Percentiles rank a stretch among this genome's conserved stretches.
Conservation (phyloP, 2,888 invertebrate species). For the Encarsia formosa region DNA sequence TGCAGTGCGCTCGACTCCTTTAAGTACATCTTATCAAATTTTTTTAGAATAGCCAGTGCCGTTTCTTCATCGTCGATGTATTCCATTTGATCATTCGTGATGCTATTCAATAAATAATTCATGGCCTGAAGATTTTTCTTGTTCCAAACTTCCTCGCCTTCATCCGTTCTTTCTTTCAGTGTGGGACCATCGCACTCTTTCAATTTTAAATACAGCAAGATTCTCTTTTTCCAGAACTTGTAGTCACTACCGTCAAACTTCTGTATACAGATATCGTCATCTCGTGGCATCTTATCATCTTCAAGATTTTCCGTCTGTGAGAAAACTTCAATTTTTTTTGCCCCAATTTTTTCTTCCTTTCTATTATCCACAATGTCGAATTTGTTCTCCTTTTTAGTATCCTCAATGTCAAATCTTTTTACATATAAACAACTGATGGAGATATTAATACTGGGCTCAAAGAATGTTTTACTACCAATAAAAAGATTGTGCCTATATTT, state of each 20-base stretch:
- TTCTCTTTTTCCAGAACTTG: conserved; percentile 30
- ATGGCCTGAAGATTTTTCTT: conserved; percentile 23
- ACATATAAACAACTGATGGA: too few relatives aligned
- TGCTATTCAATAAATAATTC: conserved; percentile 27
- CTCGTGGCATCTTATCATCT: not conserved
- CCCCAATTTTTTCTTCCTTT: too few relatives aligned
- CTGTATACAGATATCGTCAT: conserved; percentile 18
- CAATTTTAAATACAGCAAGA: conserved; percentile 26
- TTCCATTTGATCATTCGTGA: not conserved
- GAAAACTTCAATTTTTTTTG: too few relatives aligned
- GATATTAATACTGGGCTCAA: too few relatives aligned
- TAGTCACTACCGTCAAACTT: conserved; percentile 32
- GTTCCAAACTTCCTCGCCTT: conserved; percentile 12
- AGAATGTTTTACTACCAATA: too few relatives aligned
- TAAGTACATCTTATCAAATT: too few relatives aligned
- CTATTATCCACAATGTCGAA: too few relatives aligned
- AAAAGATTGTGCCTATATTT: too few relatives aligned
- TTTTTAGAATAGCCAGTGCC: not conserved
- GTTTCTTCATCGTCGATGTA: not conserved
- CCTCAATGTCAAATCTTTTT: too few relatives aligned
- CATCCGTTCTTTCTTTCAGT: not conserved
- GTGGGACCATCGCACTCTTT: conserved; percentile 22
- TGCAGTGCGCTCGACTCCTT: not conserved
- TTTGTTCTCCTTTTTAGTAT: too few relatives aligned
- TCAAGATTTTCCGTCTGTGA: too few relatives aligned